A percentile compares a stretch with the other conserved stretches of the same genome.
phyloP scores from a whole-genome alignment of 1,140 invertebrate species.

The Eciton burchellii region DNA sequence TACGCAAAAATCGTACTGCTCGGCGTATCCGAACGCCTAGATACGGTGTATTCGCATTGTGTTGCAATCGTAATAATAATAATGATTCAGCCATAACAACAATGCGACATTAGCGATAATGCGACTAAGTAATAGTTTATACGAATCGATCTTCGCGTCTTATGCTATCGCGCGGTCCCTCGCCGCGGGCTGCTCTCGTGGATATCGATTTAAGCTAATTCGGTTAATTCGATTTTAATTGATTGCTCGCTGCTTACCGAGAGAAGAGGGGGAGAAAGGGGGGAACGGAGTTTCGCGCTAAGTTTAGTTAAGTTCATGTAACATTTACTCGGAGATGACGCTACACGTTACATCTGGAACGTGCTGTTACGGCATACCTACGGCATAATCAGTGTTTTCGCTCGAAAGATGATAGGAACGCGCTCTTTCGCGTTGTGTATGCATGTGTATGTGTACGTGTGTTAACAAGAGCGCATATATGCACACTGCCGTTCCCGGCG shows the following conservation, averaged over 20 bases:
- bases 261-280: background rate
- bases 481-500: background rate
- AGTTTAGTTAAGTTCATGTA: slow-evolving; percentile 8
- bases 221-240: background rate
- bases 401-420: slow-evolving; percentile 9
- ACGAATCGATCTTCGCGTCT: slow-evolving; percentile 7
- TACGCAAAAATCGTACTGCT: background rate
- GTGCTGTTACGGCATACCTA: slow-evolving; percentile 20
- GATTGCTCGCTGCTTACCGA: background rate
- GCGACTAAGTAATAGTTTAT: too few relatives aligned
- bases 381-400: slow-evolving; percentile 40
- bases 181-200: background rate
- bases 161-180: background rate
- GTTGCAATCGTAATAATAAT: background rate
- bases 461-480: slow-evolving; percentile 19
- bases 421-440: too few relatives aligned
- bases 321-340: background rate
- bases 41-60: background rate
- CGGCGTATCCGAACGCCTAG: background rate
- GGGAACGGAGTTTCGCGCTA: slow-evolving; percentile 5
- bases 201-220: background rate
- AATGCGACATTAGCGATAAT: too few relatives aligned
- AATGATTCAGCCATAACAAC: background rate
- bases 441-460: too few relatives aligned
- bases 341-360: slow-evolving; percentile 1